Evolutionary conservation across 64 coral and sea anemone species (phyloP), one percentile per base, ranked within the genome.

Genomic region (Cladopsammia gracilis): DNA sequence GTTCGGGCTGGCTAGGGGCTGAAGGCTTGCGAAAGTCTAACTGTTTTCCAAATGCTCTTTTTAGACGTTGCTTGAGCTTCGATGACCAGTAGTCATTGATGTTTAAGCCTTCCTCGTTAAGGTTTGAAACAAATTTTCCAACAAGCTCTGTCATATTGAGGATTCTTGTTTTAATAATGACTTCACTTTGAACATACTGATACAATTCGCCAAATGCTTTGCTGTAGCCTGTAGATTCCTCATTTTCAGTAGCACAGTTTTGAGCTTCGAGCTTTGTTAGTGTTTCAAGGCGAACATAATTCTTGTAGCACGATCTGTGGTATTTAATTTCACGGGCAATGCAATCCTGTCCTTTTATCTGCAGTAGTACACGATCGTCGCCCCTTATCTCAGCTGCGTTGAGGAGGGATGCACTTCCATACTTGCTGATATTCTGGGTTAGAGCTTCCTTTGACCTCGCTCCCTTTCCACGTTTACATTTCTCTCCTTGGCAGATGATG

Each of bases 141-240:
- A 61, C 25, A n/a, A 93, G 91, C 15, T 77, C 59, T 93, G 91
- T 78, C 83, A 93, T 78, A 10, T 12, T 6, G 20, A 88, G 20
- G n/a, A 67, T 75, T 79, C 51, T 73, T 43, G 23, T n/a, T 34
- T 87, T 24, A 23, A 23, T 20, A 10, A 87, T 78, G 46, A 93
- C 64, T 83, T 68, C 49, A n/a, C 7, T 50, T 48, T 80, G 11
- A 24, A 93, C 81, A 61, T 58, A 79, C n/a, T 88, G 20, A n/a
- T 34, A 16, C 13, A 93, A 10, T 86, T 93, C 77, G 71, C 60
- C 66, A 75, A 94, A 91, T 26, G 77, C 89, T 91, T 62, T 71
- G 76, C 82, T 73, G 53, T 91, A 91, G 34, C 53, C 75, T 45
- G 51, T 14, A 25, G 64, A 67, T 82, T 72, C 89, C 2, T 19